These are phyloP conservation scores for Buphagus erythrorhynchus DNA, from an alignment of 2,797 vertebrate species.

Conservation along the genomic window DNA sequence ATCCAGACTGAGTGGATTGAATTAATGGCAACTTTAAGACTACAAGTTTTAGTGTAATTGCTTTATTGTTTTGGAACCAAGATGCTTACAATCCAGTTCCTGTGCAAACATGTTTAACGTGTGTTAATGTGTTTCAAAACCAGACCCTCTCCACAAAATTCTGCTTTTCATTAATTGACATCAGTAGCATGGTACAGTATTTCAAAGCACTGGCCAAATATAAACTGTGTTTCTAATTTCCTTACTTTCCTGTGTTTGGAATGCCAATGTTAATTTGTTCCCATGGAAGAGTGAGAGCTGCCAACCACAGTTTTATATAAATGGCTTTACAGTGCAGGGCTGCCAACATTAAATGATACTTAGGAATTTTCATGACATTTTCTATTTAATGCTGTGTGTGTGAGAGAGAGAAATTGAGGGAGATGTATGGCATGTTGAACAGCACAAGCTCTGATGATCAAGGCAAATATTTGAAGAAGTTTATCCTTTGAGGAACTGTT, in stretches of 20 bases:
- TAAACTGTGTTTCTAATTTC: constrained; percentile 85
- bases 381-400: constrained; percentile 68
- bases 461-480: not conserved
- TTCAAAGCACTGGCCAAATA: constrained; percentile 85
- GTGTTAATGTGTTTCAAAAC: constrained; percentile 85
- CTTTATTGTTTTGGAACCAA: constrained; percentile 83
- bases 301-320: constrained; percentile 80
- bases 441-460: not conserved
- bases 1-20: constrained; percentile 71
- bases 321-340: constrained; percentile 70
- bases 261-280: constrained; percentile 87
- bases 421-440: not conserved
- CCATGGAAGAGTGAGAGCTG: constrained; percentile 79
- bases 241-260: constrained; percentile 84
- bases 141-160: constrained; percentile 78
- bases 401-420: not conserved
- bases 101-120: constrained; percentile 87
- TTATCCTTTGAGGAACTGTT: constrained; percentile 1
- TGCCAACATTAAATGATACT: constrained; percentile 73
- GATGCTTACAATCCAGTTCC: constrained; percentile 81
- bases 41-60: constrained; percentile 76
- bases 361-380: constrained; percentile 75
- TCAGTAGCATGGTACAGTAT: constrained; percentile 85
- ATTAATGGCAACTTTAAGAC: constrained; percentile 75
- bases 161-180: constrained; percentile 87